Evolutionary conservation across 2,113 vertebrate genomes (phyloP).

Genomic region (Hylia prasina): DNA sequence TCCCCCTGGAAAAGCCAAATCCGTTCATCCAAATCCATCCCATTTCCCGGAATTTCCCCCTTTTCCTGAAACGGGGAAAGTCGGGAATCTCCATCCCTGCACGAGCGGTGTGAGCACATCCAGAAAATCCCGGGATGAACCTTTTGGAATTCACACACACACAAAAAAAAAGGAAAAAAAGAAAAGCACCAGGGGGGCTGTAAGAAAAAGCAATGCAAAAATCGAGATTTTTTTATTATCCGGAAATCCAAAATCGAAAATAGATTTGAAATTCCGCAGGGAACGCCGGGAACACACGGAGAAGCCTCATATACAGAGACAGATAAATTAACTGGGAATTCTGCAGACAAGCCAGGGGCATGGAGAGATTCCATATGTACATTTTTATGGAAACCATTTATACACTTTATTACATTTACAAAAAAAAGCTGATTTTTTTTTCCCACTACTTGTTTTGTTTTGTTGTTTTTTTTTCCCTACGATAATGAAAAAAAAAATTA

Average conservation of each 20-base stretch:
- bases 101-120: accelerated
- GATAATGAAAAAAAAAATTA: constrained; percentile 92
- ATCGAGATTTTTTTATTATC: constrained; percentile 87
- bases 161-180: neutral
- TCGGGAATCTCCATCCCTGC: neutral
- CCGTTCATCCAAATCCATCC: neutral
- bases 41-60: accelerated
- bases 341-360: constrained; percentile 93
- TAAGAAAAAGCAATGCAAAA: constrained; percentile 81
- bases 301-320: constrained; percentile 99
- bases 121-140: neutral
- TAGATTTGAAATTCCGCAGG: constrained; percentile 98
- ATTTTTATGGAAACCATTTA: constrained; percentile 96
- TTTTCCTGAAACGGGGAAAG: accelerated
- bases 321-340: constrained; percentile 96
- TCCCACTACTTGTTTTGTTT: constrained; percentile 68
- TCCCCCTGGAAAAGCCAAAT: neutral
- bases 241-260: constrained; percentile 97
- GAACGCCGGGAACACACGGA: constrained; percentile 91
- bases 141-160: neutral
- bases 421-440: constrained; percentile 64
- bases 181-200: neutral
- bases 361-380: constrained; percentile 97
- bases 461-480: constrained; percentile 72
- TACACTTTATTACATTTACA: constrained; percentile 98